These are phyloP conservation scores for Elgaria multicarinata DNA, from an alignment of 2,113 vertebrate genomes.

Conservation along the genomic window DNA sequence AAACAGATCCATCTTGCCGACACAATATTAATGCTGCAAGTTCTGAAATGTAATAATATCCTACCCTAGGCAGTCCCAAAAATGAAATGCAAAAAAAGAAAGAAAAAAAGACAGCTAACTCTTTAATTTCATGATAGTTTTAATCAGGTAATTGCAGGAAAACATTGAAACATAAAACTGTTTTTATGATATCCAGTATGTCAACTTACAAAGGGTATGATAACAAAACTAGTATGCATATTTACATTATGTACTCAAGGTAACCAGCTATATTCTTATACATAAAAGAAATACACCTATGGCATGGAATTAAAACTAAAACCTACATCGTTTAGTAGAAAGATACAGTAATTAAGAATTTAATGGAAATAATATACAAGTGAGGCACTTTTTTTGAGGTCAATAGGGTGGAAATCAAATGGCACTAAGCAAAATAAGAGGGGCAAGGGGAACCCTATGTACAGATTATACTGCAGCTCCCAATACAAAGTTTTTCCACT, in stretches of 20 bases:
- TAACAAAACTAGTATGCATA: constrained; percentile 92
- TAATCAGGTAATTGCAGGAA: constrained; percentile 77
- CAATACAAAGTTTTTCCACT: constrained; percentile 83
- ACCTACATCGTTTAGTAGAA: constrained; percentile 88
- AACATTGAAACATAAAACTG: constrained; percentile 86
- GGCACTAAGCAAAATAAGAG: constrained; percentile 81
- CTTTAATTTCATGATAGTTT: constrained; percentile 78
- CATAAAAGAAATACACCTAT: constrained; percentile 88
- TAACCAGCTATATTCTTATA: constrained; percentile 89
- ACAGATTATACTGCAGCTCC: constrained; percentile 84
- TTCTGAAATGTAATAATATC: not conserved
- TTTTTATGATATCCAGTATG: constrained; percentile 90
- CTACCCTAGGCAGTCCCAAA: constrained; percentile 42
- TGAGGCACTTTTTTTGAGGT: constrained; percentile 97
- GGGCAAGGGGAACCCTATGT: constrained; percentile 74
- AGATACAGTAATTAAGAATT: constrained; percentile 84
- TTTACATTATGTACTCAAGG: constrained; percentile 95
- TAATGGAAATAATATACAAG: constrained; percentile 89
- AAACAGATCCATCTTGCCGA: not conserved
- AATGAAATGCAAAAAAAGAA: constrained; percentile 65
- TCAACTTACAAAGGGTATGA: constrained; percentile 92
- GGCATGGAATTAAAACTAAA: constrained; percentile 88
- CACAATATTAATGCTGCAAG: constrained; percentile 33
- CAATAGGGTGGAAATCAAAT: constrained; percentile 84
- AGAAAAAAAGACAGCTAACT: constrained; percentile 59